These are phyloP conservation scores for Rotaria socialis DNA, from an alignment of 2,888 invertebrate genomes.

Conservation along the genomic window DNA sequence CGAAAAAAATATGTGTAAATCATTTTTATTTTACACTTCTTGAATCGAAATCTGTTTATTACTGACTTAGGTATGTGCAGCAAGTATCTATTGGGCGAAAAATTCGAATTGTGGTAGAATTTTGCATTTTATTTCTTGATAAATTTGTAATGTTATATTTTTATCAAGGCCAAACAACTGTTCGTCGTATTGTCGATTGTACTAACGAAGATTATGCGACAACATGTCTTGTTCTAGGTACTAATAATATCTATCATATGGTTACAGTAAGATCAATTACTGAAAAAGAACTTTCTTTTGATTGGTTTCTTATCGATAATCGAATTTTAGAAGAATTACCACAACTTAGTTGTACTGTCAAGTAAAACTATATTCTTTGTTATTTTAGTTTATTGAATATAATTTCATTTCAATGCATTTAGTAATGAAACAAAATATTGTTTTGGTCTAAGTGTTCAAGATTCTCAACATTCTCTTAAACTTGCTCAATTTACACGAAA, in stretches of 20 bases:
- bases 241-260: slow-evolving; percentile 11
- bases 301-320: slow-evolving; percentile 22
- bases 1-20: not conserved
- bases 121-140: no score
- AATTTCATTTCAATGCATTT: not conserved
- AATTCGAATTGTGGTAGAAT: slow-evolving; percentile 25
- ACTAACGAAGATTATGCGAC: slow-evolving; percentile 6
- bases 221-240: slow-evolving; percentile 10
- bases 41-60: not conserved
- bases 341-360: slow-evolving; percentile 7
- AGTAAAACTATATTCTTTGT: not conserved
- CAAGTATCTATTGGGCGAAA: slow-evolving; percentile 6
- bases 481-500: slow-evolving; percentile 24
- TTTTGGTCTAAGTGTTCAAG: slow-evolving; percentile 6
- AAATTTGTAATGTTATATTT: no score
- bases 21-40: not conserved
- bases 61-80: not conserved
- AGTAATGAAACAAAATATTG: slow-evolving; percentile 15
- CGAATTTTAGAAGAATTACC: not conserved
- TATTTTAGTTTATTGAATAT: not conserved
- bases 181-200: not conserved
- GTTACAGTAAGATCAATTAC: slow-evolving; percentile 1
- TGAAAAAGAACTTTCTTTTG: slow-evolving; percentile 7
- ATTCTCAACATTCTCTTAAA: slow-evolving; percentile 13
- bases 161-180: not conserved